phyloP scores from a whole-genome alignment of 2,888 invertebrate genomes.

The Tenthredo distinguenda region DNA sequence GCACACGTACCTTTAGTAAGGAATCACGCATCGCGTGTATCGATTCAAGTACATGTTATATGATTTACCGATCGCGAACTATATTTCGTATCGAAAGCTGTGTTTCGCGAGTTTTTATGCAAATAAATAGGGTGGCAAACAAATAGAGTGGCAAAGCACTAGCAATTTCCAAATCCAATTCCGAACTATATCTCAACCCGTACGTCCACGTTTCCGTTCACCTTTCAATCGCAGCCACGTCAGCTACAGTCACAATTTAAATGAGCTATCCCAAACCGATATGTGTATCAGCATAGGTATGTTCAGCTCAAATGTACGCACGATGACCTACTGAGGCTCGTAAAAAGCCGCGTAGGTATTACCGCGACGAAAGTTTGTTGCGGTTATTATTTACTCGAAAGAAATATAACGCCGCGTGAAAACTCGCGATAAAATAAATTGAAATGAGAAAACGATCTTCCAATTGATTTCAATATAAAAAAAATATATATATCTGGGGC shows the following conservation, averaged over 20 bases:
- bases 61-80: not conserved
- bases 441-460: not conserved
- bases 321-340: not conserved
- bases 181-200: not conserved
- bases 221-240: not conserved
- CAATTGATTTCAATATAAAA: not conserved
- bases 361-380: not conserved
- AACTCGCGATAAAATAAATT: not conserved
- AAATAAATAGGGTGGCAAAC: not conserved
- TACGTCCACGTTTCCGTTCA: not conserved
- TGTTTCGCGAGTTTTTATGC: not conserved
- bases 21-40: no score
- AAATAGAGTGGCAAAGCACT: not conserved
- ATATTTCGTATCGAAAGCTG: not conserved
- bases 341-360: not conserved
- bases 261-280: not conserved
- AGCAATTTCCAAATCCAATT: not conserved
- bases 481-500: not conserved
- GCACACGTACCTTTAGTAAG: not conserved
- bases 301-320: not conserved
- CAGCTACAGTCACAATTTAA: not conserved
- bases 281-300: not conserved
- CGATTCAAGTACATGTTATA: not conserved
- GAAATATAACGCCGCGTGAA: not conserved
- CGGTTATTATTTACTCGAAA: not conserved